Evolutionary conservation across 2,113 vertebrate species (phyloP).

Genomic region (Ciconia stormi): DNA sequence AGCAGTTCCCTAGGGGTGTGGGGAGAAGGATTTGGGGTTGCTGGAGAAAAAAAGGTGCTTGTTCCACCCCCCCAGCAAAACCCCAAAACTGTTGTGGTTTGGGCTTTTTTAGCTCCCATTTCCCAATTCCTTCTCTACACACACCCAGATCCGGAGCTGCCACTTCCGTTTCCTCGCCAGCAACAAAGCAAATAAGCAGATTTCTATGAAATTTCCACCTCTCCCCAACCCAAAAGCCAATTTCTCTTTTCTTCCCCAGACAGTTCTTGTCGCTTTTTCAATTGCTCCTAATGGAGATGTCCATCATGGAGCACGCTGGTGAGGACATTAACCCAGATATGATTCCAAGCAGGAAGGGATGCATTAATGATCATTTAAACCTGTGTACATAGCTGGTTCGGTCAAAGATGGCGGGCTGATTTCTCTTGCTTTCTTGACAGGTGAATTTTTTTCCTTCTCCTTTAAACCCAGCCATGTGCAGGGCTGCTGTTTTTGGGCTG

Average conservation of each 20-base stretch:
- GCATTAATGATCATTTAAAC: conserved; percentile 1
- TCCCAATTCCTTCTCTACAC: background rate
- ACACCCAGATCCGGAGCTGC: accelerated
- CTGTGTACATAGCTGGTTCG: background rate
- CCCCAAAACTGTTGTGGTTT: background rate
- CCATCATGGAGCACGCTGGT: background rate
- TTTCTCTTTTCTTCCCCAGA: background rate
- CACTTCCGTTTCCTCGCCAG: background rate
- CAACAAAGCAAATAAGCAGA: background rate
- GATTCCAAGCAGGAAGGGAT: background rate
- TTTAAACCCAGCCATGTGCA: background rate
- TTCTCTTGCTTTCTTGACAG: background rate
- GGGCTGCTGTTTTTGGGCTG: background rate
- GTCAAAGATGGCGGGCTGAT: background rate
- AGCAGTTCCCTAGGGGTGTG: background rate
- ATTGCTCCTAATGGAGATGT: background rate
- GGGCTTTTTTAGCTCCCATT: background rate
- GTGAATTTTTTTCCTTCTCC: background rate
- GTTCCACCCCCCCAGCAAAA: background rate
- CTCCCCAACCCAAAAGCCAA: background rate
- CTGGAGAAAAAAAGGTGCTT: background rate
- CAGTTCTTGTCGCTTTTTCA: background rate
- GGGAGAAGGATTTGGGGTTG: background rate
- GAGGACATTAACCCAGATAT: background rate
- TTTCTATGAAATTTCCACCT: background rate